Base-by-base conservation (phyloP, 2,888 invertebrate genomes). In the Drosophila anomalata region DNA sequence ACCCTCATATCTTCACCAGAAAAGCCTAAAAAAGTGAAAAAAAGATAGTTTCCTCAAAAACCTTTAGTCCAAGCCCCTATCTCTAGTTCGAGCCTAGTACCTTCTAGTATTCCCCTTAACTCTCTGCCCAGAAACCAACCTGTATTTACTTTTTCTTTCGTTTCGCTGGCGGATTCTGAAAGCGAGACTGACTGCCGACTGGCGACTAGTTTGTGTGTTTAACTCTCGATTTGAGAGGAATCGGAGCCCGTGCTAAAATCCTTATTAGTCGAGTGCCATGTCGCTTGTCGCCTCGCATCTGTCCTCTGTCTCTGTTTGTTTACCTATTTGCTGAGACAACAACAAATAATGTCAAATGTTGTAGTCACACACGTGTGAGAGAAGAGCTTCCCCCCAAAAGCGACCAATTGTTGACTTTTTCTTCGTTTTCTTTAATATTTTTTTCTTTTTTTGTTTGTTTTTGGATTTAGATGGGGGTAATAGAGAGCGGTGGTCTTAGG, bases 301-400 rank as follows among this genome's bases (percentile, higher is more conserved):
- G 39, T 47, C 29, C 55, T 5, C 33, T 26, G 33, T 29, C 58
- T 63, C 55, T 57, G 59, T 77, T 82, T 82, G 88, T 79, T 79
- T 77, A 79, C 70, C 80, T 87, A 82, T 82, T 82, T 82, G 69
- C 88, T 69, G 66, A 79, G 83, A 69, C 88, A 79, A 81, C 75
- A 85, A 67, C 72, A 87, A 75, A 71, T 73, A 73, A 67, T 78
- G 85, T 67, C 63, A 60, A 80, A 65, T 66, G 69, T 62, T 60
- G 63, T 66, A 44, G 63, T 81, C 79, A 79, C 82, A 82, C 82
- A 82, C 87, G 65, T 65, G 65, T 53, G 61, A 41, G 44, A 59
- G 42, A 41, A 24, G 22, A 24, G 22, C 8, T n/a, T 53, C 14
- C 22, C 56, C 17, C 29, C 26, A 8, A 41, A 17, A 9, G 1